phyloP scores from a whole-genome alignment of 1,140 invertebrate genomes.

The Bombus confusus region DNA sequence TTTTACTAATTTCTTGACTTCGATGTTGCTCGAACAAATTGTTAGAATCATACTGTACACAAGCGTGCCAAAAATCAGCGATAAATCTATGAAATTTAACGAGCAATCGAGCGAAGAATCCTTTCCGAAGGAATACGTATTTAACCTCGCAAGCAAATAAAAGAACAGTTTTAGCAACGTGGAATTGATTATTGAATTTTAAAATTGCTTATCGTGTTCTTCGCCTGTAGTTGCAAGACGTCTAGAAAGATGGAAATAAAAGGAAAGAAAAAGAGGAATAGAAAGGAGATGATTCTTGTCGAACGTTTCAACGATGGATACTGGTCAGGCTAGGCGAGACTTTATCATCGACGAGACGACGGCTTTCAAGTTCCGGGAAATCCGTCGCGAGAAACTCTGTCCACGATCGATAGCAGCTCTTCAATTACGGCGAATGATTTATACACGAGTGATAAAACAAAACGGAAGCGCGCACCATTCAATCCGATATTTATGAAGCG shows the following conservation, averaged over 20 bases:
- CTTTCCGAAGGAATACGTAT: not conserved
- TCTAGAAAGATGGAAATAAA: not conserved
- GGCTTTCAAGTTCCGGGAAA: not conserved
- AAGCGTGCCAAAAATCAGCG: too few species aligned
- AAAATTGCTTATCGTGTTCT: not conserved
- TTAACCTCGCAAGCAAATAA: not conserved
- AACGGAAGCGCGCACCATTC: not conserved
- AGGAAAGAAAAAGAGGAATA: not conserved
- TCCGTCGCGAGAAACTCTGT: not conserved
- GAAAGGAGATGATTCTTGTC: not conserved
- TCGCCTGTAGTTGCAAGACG: not conserved
- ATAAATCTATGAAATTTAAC: too few species aligned
- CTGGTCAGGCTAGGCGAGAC: not conserved
- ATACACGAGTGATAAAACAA: conserved; percentile 9
- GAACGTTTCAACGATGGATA: not conserved
- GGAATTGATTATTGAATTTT: not conserved
- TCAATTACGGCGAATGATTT: conserved; percentile 32
- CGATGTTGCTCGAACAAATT: too few species aligned
- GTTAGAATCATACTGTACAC: too few species aligned
- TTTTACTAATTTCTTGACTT: too few species aligned
- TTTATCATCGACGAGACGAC: not conserved
- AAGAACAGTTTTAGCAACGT: not conserved
- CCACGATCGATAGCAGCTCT: not conserved
- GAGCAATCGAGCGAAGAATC: not conserved
- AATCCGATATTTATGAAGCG: conserved; percentile 46